phyloP scores from a whole-genome alignment of 2,797 vertebrate species.

The Apodemus agrarius region DNA sequence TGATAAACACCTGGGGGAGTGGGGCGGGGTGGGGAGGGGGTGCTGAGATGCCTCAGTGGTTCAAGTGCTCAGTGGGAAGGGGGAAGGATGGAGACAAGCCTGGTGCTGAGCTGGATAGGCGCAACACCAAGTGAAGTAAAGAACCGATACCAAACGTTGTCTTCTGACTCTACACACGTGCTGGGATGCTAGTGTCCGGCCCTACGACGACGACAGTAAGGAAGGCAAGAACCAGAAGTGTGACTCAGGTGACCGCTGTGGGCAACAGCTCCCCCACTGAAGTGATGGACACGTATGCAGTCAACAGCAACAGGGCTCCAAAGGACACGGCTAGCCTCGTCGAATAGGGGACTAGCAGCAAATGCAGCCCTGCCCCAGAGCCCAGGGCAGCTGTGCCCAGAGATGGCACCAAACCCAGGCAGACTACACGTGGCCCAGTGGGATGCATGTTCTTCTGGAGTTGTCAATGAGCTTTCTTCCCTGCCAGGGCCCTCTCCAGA shows the following conservation, averaged over 20 bases:
- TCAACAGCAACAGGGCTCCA: conserved; percentile 78
- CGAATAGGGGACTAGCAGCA: not conserved
- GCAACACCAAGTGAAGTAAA: not conserved
- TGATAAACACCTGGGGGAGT: not conserved
- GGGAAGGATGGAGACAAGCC: not conserved
- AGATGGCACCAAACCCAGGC: too few species aligned
- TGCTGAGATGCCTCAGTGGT: not conserved
- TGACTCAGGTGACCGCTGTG: conserved; percentile 95
- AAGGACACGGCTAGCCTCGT: accelerated
- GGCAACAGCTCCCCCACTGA: conserved; percentile 97
- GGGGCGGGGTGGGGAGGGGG: too few species aligned
- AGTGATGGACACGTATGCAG: conserved; percentile 99
- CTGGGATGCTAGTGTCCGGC: not conserved
- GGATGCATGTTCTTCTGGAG: not conserved
- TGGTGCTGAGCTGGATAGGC: not conserved
- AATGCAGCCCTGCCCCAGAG: not conserved
- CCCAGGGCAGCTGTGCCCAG: not conserved
- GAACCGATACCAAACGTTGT: not conserved
- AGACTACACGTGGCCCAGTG: not conserved
- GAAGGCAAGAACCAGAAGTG: conserved; percentile 98
- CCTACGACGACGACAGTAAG: conserved; percentile 74
- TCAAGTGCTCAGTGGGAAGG: not conserved
- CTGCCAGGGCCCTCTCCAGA: not conserved
- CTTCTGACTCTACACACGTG: not conserved
- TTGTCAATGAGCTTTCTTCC: not conserved